These are phyloP conservation scores for Oophaga pumilio DNA, from an alignment of 2,113 vertebrate genomes.

Conservation along the genomic window DNA sequence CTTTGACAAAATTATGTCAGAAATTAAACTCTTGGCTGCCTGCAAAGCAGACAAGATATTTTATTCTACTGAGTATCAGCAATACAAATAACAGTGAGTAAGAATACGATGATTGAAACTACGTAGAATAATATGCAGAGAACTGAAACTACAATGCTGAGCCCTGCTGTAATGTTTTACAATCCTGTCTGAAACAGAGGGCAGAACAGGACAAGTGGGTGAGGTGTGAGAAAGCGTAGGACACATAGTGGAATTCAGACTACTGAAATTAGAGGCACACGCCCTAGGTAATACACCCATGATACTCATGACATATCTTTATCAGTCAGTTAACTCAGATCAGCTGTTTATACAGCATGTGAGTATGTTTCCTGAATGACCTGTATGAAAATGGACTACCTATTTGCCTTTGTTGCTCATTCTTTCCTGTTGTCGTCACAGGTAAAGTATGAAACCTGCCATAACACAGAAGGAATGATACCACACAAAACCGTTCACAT, in stretches of 20 bases:
- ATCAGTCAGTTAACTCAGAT: slow-evolving; percentile 37
- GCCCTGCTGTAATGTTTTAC: slow-evolving; percentile 20
- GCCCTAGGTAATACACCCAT: slow-evolving; percentile 48
- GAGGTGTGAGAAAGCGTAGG: slow-evolving; percentile 42
- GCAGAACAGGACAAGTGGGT: slow-evolving; percentile 41
- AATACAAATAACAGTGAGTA: background rate
- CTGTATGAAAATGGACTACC: slow-evolving; percentile 17
- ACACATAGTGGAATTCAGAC: slow-evolving; percentile 35
- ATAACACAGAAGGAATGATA: slow-evolving; percentile 40
- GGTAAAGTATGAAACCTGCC: slow-evolving; percentile 36
- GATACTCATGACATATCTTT: slow-evolving; percentile 44
- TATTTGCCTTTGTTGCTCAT: background rate
- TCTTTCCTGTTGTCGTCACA: slow-evolving; percentile 25
- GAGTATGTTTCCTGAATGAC: slow-evolving; percentile 30
- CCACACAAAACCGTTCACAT: slow-evolving; percentile 6
- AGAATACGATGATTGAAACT: background rate
- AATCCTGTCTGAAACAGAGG: slow-evolving; percentile 35
- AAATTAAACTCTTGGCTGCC: background rate
- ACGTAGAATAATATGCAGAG: background rate
- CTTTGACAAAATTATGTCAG: slow-evolving; percentile 23
- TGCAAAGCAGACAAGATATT: slow-evolving; percentile 14
- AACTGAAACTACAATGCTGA: background rate
- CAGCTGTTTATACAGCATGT: slow-evolving; percentile 51
- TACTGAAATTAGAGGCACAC: slow-evolving; percentile 38
- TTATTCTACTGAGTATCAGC: background rate